phyloP scores from a whole-genome alignment of 2,797 vertebrate genomes.

The Coreius guichenoti region DNA sequence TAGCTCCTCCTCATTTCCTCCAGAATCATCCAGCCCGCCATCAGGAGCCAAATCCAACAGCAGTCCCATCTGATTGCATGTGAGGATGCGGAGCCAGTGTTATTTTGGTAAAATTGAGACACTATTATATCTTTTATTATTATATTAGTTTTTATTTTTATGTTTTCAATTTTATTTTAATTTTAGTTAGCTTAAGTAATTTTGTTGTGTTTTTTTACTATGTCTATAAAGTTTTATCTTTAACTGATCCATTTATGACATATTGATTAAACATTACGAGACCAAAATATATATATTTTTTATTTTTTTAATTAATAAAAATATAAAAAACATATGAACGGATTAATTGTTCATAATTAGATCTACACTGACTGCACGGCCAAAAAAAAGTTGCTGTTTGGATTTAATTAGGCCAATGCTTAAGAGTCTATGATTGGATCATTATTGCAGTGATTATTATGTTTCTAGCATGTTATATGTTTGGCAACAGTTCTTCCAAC shows the following conservation, averaged over 20 bases:
- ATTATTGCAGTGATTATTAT: too few relatives aligned
- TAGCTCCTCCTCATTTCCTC: slow-evolving; percentile 82
- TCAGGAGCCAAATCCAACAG: slow-evolving; percentile 85
- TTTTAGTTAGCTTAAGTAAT: background rate
- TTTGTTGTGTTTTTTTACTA: background rate
- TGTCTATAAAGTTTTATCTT: too few relatives aligned
- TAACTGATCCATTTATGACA: background rate
- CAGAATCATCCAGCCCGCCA: slow-evolving; percentile 73
- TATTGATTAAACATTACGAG: background rate
- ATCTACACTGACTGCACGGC: background rate
- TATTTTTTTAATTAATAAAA: too few relatives aligned
- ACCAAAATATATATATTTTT: too few relatives aligned
- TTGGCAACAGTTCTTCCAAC: too few relatives aligned
- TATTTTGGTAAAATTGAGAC: background rate
- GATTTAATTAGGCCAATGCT: background rate
- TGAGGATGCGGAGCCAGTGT: background rate
- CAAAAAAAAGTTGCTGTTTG: background rate
- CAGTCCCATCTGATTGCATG: slow-evolving; percentile 83
- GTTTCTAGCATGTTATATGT: too few relatives aligned
- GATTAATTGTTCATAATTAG: background rate
- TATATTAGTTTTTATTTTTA: background rate
- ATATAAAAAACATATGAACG: background rate
- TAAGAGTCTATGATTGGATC: background rate
- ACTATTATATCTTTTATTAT: background rate
- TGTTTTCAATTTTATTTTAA: background rate